These are phyloP conservation scores for Temnothorax unifasciatus DNA, from an alignment of 2,888 invertebrate species.

Conservation along the genomic window DNA sequence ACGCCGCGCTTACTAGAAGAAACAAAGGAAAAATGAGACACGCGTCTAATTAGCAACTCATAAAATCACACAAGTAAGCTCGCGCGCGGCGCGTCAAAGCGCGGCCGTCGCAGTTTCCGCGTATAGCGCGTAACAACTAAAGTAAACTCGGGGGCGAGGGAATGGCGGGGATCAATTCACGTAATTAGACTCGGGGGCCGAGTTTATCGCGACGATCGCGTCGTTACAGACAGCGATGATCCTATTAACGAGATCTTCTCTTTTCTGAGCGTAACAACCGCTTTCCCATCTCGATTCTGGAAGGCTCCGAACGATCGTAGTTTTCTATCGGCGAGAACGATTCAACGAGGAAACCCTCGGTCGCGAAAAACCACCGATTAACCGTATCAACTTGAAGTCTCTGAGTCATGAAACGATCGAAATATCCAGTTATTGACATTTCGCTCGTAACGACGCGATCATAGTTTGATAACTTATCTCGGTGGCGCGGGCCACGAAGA, in stretches of 20 bases:
- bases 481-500: not conserved
- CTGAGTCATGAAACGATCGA: not conserved
- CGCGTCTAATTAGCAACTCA: slow-evolving; percentile 68
- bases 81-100: slow-evolving; percentile 33
- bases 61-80: slow-evolving; percentile 60
- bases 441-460: slow-evolving; percentile 7
- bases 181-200: slow-evolving; percentile 19
- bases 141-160: not conserved
- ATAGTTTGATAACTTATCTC: not conserved
- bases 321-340: not conserved
- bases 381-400: not conserved
- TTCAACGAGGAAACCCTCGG: not conserved
- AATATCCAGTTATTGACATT: not conserved
- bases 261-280: not conserved
- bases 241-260: slow-evolving; percentile 13
- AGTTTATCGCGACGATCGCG: slow-evolving; percentile 21
- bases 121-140: slow-evolving; percentile 7
- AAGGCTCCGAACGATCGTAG: not conserved
- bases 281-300: not conserved
- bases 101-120: slow-evolving; percentile 19
- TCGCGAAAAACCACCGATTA: not conserved
- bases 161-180: slow-evolving; percentile 11
- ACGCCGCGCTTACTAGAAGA: slow-evolving; percentile 74
- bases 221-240: slow-evolving; percentile 9
- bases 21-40: slow-evolving; percentile 70